Conservation (phyloP, 2,113 vertebrate genomes). For the Mormyrus lacerda region DNA sequence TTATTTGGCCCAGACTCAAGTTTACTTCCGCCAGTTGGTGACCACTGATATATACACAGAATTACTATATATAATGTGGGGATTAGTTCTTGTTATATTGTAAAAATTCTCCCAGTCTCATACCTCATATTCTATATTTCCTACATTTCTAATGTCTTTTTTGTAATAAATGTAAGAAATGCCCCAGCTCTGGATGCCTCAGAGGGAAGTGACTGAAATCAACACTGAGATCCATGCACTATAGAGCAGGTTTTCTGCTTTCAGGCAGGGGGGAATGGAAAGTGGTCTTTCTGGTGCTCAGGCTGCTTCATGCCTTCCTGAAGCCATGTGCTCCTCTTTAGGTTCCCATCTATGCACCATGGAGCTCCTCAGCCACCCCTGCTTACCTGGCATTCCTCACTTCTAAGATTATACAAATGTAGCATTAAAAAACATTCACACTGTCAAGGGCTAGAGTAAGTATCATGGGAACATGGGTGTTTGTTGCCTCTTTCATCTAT, state of each 20-base stretch:
- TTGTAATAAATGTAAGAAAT: neutral
- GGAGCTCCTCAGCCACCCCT: neutral
- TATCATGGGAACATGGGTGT: neutral
- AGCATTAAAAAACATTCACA: neutral
- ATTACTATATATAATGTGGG: neutral
- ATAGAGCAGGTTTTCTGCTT: neutral
- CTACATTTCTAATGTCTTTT: neutral
- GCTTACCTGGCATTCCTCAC: neutral
- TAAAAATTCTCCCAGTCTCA: neutral
- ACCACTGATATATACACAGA: neutral
- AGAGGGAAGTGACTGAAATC: neutral
- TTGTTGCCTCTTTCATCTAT: constrained; percentile 6
- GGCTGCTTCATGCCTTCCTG: neutral
- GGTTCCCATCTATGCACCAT: neutral
- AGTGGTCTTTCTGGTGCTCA: neutral
- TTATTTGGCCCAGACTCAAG: neutral
- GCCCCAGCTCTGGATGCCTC: neutral
- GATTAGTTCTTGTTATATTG: neutral
- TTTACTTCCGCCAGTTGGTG: neutral
- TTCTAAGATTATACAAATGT: neutral
- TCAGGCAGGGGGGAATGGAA: neutral
- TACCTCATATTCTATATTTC: neutral
- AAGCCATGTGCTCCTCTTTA: neutral
- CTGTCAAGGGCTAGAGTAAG: neutral
- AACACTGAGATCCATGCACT: neutral